Evolutionary conservation across 2,113 vertebrate genomes (phyloP).

Genomic region (Edolisoma coerulescens): DNA sequence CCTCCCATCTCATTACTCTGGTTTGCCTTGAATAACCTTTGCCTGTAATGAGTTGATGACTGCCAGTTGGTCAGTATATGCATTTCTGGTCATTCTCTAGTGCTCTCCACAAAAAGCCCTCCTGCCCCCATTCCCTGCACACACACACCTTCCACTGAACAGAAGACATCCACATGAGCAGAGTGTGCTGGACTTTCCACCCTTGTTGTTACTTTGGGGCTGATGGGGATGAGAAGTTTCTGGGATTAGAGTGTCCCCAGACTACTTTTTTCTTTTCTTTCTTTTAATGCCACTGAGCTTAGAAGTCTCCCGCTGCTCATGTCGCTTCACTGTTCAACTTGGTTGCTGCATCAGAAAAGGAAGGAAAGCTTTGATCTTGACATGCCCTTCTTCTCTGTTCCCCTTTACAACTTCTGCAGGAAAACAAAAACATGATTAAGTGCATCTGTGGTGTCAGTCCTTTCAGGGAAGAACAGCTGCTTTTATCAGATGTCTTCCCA

Average conservation of each 20-base stretch:
- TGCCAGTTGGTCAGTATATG: not conserved
- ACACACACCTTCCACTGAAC: not conserved
- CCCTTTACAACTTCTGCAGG: not conserved
- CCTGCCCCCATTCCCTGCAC: not conserved
- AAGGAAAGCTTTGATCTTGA: slow-evolving; percentile 1
- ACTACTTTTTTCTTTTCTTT: not conserved
- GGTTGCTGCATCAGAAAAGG: not conserved
- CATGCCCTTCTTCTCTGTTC: not conserved
- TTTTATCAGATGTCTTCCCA: not conserved
- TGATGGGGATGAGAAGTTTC: not conserved
- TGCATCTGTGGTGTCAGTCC: not conserved
- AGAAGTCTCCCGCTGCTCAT: not conserved
- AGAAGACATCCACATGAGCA: not conserved
- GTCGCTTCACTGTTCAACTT: not conserved
- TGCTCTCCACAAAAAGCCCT: not conserved
- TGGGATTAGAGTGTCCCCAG: not conserved
- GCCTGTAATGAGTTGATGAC: not conserved
- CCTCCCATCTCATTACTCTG: slow-evolving; percentile 16
- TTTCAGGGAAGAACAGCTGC: not conserved
- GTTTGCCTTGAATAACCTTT: slow-evolving; percentile 41
- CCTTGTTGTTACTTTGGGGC: not conserved
- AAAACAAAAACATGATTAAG: not conserved
- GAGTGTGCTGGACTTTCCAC: not conserved
- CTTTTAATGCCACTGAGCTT: not conserved
- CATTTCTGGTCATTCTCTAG: not conserved